Base-by-base conservation (phyloP, 1,140 invertebrate genomes). In the Dreissena polymorpha region DNA sequence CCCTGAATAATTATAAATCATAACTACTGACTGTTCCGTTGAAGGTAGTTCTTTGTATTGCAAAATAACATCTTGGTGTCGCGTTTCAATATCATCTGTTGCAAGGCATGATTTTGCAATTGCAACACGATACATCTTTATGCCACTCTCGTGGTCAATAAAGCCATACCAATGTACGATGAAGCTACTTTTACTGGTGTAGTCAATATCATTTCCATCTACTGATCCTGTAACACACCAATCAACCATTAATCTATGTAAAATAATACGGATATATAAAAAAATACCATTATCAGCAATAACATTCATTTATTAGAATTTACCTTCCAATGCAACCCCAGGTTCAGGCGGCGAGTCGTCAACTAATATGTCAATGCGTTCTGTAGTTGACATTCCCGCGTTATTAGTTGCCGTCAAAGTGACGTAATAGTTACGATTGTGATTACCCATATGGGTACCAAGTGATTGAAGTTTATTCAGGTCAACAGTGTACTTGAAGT, bases 61-160 rank as follows among this genome's bases (percentile, higher is more conserved):
- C 0, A 18, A 21, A 1, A 81, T 64, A 25, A 12, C 39, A 25
- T 55, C 50, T 14, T 49, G 60, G 10, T 50, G 21, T 0, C 14
- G n/a, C 55, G 18, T 63, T 14, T 53, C 29, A 7, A 84, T n/a
- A 50, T 87, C 78, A 25, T 67, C 16, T 13, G 55, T 71, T 55
- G 63, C 29, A 14, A 86, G 14, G 65, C 88, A 88, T 21, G 18
- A 60, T 7, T 51, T 13, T 12, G 73, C 67, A 51, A 88, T 8
- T 12, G 63, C 83, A 14, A 87, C 85, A 2, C 64, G 69, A 68
- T 87, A 88, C n/a, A 85, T 25, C 16, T 70, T 67, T n/a, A 89
- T 85, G 1, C 86, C 87, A 79, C 86, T 88, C 71, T 89, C 88
- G 51, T 83, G 86, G 55, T 89, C 88, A 49, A 83, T 73, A 73